Percentiles rank a stretch among this genome's conserved stretches.
Evolutionary conservation across 2,113 vertebrate genomes (phyloP).

Genomic region (Perca fluviatilis): DNA sequence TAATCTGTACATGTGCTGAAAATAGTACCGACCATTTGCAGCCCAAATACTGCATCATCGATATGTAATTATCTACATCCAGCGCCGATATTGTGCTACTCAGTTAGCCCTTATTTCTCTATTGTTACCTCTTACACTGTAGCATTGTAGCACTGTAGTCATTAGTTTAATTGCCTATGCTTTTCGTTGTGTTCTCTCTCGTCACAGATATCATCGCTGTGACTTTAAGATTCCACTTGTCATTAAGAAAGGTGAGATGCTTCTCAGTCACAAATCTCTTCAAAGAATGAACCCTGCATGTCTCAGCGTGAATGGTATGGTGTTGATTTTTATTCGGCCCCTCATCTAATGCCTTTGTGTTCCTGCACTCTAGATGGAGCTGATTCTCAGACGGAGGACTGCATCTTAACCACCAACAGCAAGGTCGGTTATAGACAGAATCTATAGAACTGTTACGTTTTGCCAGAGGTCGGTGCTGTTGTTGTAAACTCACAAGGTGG

Average conservation of each 20-base stretch:
- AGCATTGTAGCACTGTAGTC: background rate
- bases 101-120: background rate
- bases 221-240: constrained; percentile 98
- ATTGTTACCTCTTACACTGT: background rate
- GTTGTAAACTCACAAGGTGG: constrained; percentile 3
- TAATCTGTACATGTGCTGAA: background rate
- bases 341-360: constrained; percentile 10
- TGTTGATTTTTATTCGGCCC: background rate
- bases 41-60: background rate
- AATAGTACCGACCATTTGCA: background rate
- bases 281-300: background rate
- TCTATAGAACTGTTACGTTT: background rate
- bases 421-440: constrained; percentile 87
- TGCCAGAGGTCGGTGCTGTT: background rate
- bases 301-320: background rate
- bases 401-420: constrained; percentile 92
- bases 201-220: constrained; percentile 97
- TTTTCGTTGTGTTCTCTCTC: constrained; percentile 39
- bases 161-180: background rate
- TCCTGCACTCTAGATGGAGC: constrained; percentile 82
- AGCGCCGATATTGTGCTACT: no score
- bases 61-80: background rate
- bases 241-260: constrained; percentile 92
- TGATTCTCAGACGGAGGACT: constrained; percentile 90
- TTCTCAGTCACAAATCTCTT: background rate